Evolutionary conservation across 2,888 invertebrate species (phyloP), one percentile per base, ranked within the genome.

Genomic region (Monoplex corrugatus): DNA sequence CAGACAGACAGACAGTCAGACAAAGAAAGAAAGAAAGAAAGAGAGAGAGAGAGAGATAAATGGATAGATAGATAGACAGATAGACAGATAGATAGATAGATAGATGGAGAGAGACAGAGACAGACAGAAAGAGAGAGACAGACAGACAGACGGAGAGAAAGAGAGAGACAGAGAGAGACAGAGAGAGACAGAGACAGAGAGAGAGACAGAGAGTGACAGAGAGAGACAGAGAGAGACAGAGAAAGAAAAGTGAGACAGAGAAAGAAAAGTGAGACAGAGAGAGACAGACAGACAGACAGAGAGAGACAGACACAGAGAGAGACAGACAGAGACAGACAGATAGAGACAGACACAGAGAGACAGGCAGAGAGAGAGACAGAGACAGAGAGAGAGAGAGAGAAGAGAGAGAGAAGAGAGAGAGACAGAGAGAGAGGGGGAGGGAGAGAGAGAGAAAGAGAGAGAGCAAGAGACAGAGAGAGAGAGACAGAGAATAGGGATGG

Each of bases 21-120:
- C 19, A 10, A 19, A 19, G 13, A 13, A n/a, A 68, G 68, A 68
- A n/a, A 68, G 68, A 68, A n/a, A 68, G 68, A 68, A n/a, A 68
- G 68, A 68, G 68, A 68, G 68, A 68, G 68, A 68, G 68, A 68
- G 68, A 68, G 68, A 68, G 68, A 68, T 23, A 68, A n/a, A 68
- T 23, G n/a, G 68, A 68, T 23, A 68, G 68, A 68, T 23, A 68
- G 68, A 68, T 23, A 68, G 68, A 68, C 28, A 68, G 68, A 2
- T 23, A 68, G 68, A 68, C 28, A 68, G 68, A 68, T 0, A 68
- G 68, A 68, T 0, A 68, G 68, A 68, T 6, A 68, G 68, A 68
- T 6, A 68, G 68, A 68, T 6, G n/a, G 68, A 68, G 2, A 68
- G 68, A 75, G 2, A 75, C 6, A 38, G 6, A 38, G 75, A 75